Base-by-base conservation (phyloP, 2,113 vertebrate species). In the Maccullochella peelii region DNA sequence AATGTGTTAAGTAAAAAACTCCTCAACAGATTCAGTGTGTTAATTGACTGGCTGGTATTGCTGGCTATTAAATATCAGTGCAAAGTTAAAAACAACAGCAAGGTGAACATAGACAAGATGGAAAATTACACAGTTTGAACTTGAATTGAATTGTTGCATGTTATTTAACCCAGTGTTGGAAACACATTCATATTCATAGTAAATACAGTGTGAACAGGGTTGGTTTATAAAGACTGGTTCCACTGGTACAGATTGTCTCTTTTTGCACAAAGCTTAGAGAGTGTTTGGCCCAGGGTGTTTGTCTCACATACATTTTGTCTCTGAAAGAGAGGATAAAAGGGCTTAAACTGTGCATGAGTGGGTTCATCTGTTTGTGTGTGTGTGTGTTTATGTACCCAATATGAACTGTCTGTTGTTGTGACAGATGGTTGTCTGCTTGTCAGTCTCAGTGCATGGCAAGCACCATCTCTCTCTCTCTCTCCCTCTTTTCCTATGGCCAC, bases 391-490 rank as follows among this genome's bases (percentile, higher is more conserved):
- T 66, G 33, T 62, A 12, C 67, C 23, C 78, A 54, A 23, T 71
- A 49, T 72, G 55, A 77, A 47, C 47, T 82, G 77, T 77, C 79
- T 81, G 70, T 83, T 91, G 80, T 76, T 77, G 57, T 80, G 91
- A 83, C 90, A 93, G 90, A 90, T 89, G 88, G 86, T 68, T 72
- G 85, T 89, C 74, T 84, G 80, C 84, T 80, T 42, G 78, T 85
- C 85, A 23, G 73, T 78, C 63, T 84, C 68, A 7, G 57, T 80
- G 49, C 49, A 47, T 58, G 68, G 49, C 59, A 21, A 47, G n/a
- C 66, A 8, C 9, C 38, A 1, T 66, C 63, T 42, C 66, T 55
- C 25, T 23, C 54, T 71, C 67, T 38, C 30, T 72, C 14, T n/a
- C 62, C 16, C 11, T 25, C 8, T 62, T 47, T 21, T 16, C 25